Evolutionary conservation across 2,797 vertebrate species (phyloP).

Genomic region (Danionella dracula): DNA sequence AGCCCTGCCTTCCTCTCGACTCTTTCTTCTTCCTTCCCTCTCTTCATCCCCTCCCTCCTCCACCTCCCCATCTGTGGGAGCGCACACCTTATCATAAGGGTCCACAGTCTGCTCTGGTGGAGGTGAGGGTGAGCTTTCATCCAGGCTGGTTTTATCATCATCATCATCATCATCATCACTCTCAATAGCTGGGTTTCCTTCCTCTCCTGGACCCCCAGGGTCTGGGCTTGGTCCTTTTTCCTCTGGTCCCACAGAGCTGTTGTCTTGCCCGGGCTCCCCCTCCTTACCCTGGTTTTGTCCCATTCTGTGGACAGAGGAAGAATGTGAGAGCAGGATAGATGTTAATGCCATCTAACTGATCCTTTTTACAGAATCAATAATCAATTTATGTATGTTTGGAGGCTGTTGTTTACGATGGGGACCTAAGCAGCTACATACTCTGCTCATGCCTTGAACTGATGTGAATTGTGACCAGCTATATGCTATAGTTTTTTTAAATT

Average conservation of each 20-base stretch:
- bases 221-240: slow-evolving; percentile 41
- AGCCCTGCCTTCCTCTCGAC: slow-evolving; percentile 55
- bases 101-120: slow-evolving; percentile 52
- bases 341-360: slow-evolving; percentile 55
- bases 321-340: slow-evolving; percentile 3
- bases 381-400: too few species aligned
- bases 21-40: slow-evolving; percentile 50
- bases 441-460: too few species aligned
- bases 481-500: too few species aligned
- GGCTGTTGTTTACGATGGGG: too few species aligned
- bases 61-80: slow-evolving; percentile 54
- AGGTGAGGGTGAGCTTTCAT: slow-evolving; percentile 59
- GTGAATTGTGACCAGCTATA: too few species aligned
- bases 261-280: slow-evolving; percentile 51
- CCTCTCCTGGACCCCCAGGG: slow-evolving; percentile 51
- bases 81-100: slow-evolving; percentile 46
- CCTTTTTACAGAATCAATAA: too few species aligned
- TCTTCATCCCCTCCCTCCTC: slow-evolving; percentile 59
- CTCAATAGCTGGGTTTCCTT: slow-evolving; percentile 53
- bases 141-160: slow-evolving; percentile 52
- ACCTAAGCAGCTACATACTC: too few species aligned
- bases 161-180: slow-evolving; percentile 47
- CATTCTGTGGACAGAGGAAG: slow-evolving; percentile 65
- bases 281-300: slow-evolving; percentile 72
- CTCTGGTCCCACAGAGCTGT: slow-evolving; percentile 40